These are phyloP conservation scores for Drosophila macrospina DNA, from an alignment of 2,888 invertebrate species.

Conservation along the genomic window DNA sequence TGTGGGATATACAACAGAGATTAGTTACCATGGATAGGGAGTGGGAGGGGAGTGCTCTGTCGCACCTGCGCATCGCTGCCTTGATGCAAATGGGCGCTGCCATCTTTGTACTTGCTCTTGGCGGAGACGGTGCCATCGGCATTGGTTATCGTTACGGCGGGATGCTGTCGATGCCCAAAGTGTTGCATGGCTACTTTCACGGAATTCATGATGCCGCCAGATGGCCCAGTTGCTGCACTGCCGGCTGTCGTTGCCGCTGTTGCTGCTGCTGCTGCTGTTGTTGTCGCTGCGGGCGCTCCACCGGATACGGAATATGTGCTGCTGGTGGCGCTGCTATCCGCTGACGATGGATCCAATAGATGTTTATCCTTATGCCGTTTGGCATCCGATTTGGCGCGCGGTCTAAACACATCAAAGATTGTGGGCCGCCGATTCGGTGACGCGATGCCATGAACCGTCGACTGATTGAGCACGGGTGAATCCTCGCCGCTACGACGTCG, in stretches of 20 bases:
- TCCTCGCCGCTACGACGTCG: constrained; percentile 85
- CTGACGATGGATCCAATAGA: constrained; percentile 79
- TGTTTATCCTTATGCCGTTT: constrained; percentile 82
- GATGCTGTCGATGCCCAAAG: constrained; percentile 83
- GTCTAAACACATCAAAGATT: constrained; percentile 92
- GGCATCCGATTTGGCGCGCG: constrained; percentile 91
- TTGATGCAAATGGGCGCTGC: constrained; percentile 90
- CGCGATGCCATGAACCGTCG: constrained; percentile 86
- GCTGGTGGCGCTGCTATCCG: constrained; percentile 83
- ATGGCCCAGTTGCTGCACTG: constrained; percentile 44
- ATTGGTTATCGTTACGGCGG: constrained; percentile 83
- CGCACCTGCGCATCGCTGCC: constrained; percentile 86
- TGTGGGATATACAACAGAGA: constrained; percentile 76
- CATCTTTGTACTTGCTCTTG: constrained; percentile 87
- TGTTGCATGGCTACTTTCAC: constrained; percentile 92
- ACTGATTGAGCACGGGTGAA: constrained; percentile 85
- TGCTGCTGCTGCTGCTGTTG: constrained; percentile 14
- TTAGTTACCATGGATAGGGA: not conserved
- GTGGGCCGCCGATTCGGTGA: constrained; percentile 91
- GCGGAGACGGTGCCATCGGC: constrained; percentile 79
- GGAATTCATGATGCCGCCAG: constrained; percentile 90
- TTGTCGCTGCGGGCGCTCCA: constrained; percentile 47
- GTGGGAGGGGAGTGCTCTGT: not conserved
- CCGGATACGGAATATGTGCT: constrained; percentile 77
- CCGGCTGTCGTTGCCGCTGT: constrained; percentile 64